phyloP scores from a whole-genome alignment of 2,113 vertebrate species.

The Siniperca knerii region DNA sequence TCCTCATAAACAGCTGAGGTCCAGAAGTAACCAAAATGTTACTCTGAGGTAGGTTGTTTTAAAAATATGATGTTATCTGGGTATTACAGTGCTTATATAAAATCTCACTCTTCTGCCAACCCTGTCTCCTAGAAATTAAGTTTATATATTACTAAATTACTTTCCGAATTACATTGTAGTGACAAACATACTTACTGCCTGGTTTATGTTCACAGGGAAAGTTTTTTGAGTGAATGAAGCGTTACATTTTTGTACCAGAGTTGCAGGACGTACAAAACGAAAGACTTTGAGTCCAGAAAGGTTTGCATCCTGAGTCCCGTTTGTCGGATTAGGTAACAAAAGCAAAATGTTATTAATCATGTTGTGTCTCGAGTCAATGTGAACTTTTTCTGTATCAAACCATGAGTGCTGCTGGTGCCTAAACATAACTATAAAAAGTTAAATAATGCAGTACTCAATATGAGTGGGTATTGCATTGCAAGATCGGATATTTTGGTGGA shows the following conservation, averaged over 20 bases:
- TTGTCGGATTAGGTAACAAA: neutral
- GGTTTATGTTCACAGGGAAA: neutral
- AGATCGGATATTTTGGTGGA: neutral
- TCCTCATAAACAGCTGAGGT: conserved; percentile 74
- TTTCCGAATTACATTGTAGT: neutral
- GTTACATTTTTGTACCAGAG: neutral
- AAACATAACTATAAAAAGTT: neutral
- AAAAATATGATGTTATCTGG: neutral
- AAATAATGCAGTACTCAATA: too few species aligned
- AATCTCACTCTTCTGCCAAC: neutral
- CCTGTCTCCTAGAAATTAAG: neutral
- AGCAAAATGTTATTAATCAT: neutral
- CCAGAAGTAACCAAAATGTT: conserved; percentile 46
- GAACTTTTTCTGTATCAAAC: too few species aligned
- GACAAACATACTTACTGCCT: neutral
- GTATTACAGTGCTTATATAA: neutral
- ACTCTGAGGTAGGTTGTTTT: conserved; percentile 10
- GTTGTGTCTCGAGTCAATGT: neutral
- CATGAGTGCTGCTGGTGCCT: neutral
- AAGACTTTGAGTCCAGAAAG: neutral
- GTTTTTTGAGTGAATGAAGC: neutral
- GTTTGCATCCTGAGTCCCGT: too few species aligned
- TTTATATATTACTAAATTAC: neutral
- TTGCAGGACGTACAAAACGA: neutral
- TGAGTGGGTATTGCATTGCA: too few species aligned